A percentile compares a stretch with the other conserved stretches of the same genome.
These are phyloP conservation scores for Hemicrepidius hirtus DNA, from an alignment of 2,888 invertebrate genomes.

Conservation along the genomic window DNA sequence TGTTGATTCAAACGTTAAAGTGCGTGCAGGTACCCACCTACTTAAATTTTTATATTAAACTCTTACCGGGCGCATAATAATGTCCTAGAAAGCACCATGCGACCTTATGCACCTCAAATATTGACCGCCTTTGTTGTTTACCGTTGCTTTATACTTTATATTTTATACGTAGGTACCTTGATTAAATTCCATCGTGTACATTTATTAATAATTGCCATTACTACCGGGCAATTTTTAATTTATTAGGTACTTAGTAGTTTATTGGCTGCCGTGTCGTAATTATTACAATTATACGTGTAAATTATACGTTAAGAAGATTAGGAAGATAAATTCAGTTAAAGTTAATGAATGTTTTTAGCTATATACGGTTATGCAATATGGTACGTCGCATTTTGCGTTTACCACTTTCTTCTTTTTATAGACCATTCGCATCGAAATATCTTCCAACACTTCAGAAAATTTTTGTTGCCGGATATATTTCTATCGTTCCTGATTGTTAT, in stretches of 20 bases:
- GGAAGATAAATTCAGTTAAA: slow-evolving; percentile 8
- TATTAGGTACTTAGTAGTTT: slow-evolving; percentile 4
- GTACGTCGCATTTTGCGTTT: slow-evolving; percentile 16
- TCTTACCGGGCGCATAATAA: slow-evolving; percentile 18
- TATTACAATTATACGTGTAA: slow-evolving; percentile 7
- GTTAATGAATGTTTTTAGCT: slow-evolving; percentile 7
- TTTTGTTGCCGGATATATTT: slow-evolving; percentile 24
- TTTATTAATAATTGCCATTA: slow-evolving; percentile 11
- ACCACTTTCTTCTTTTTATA: slow-evolving; percentile 14
- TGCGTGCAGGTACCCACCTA: slow-evolving; percentile 14
- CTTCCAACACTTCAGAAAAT: neutral
- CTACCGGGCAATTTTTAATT: slow-evolving; percentile 18
- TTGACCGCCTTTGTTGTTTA: slow-evolving; percentile 23
- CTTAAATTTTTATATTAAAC: neutral
- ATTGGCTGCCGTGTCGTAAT: slow-evolving; percentile 1
- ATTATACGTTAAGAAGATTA: slow-evolving; percentile 10
- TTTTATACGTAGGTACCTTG: neutral
- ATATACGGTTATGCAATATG: slow-evolving; percentile 3
- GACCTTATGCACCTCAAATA: slow-evolving; percentile 21
- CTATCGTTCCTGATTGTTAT: slow-evolving; percentile 7
- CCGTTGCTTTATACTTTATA: slow-evolving; percentile 7
- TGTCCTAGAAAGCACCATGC: slow-evolving; percentile 19
- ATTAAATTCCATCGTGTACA: slow-evolving; percentile 15
- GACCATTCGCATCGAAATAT: neutral
- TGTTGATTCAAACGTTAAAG: slow-evolving; percentile 8